A percentile compares a stretch with the other conserved stretches of the same genome.
phyloP scores from a whole-genome alignment of 2,113 vertebrate genomes.

The Psephotus haematonotus region DNA sequence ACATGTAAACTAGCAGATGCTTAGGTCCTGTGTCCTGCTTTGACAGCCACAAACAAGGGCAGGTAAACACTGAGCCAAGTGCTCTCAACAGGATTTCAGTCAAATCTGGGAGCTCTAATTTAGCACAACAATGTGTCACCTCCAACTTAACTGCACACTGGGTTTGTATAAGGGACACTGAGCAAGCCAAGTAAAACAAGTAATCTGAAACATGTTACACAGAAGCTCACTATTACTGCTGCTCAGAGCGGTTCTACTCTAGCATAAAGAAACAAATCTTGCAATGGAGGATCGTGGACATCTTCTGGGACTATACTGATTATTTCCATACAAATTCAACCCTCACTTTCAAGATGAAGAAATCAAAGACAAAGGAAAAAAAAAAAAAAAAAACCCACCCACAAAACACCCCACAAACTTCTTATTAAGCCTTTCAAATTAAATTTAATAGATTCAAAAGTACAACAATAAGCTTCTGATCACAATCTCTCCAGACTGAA shows the following conservation, averaged over 20 bases:
- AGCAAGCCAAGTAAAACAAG: constrained; percentile 23
- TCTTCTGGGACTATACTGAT: constrained; percentile 3
- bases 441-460: constrained; percentile 1
- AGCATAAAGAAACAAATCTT: constrained; percentile 15
- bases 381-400: background rate
- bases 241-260: background rate
- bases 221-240: background rate
- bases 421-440: background rate
- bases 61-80: constrained; percentile 18
- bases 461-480: background rate
- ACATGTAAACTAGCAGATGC: background rate
- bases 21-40: background rate
- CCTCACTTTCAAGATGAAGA: background rate
- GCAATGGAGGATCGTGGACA: background rate
- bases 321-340: background rate
- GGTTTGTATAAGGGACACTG: constrained; percentile 31
- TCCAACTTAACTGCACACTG: constrained; percentile 18
- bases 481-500: background rate
- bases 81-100: constrained; percentile 22
- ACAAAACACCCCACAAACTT: background rate
- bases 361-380: background rate
- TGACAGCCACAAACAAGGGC: constrained; percentile 25
- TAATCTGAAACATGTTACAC: background rate
- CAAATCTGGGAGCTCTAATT: constrained; percentile 35
- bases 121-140: constrained; percentile 27